Percentiles rank a stretch among this genome's conserved stretches.
These are phyloP conservation scores for Drosophila takahashii DNA, from an alignment of 1,140 invertebrate genomes.

Conservation along the genomic window DNA sequence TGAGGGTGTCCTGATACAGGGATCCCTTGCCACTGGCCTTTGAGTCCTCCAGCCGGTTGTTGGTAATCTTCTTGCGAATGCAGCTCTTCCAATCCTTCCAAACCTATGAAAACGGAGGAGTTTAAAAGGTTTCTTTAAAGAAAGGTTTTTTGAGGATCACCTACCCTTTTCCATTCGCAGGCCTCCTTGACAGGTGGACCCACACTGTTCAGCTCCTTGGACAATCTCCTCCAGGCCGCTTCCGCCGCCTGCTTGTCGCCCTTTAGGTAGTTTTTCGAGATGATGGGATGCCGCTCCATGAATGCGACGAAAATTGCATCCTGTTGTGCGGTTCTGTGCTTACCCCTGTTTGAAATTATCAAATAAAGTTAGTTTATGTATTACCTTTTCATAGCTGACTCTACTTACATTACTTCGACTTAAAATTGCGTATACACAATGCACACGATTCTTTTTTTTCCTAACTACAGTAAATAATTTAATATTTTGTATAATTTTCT, in stretches of 20 bases:
- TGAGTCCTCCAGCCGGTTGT: constrained; percentile 57
- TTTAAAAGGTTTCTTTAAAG: neutral
- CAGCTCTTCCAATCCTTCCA: constrained; percentile 76
- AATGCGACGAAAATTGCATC: constrained; percentile 72
- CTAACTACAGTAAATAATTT: no score
- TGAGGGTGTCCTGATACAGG: constrained; percentile 65
- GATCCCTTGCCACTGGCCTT: constrained; percentile 57
- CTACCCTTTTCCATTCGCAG: constrained; percentile 61
- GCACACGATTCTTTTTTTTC: no score
- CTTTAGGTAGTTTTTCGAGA: constrained; percentile 68
- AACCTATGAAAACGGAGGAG: constrained; percentile 28
- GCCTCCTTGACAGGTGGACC: constrained; percentile 63
- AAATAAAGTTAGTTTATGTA: no score
- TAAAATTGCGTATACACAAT: no score
- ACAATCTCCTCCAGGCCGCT: constrained; percentile 63
- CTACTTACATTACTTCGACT: no score
- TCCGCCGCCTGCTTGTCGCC: constrained; percentile 67
- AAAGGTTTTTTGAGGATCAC: neutral
- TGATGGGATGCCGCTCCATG: constrained; percentile 68
- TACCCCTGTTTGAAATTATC: constrained; percentile 37
- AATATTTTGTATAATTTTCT: no score
- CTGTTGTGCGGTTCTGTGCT: constrained; percentile 72
- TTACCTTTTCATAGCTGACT: no score
- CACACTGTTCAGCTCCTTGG: constrained; percentile 65
- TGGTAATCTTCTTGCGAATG: constrained; percentile 66